Conservation (phyloP, 2,888 invertebrate genomes). For the Xestia ashworthii region DNA sequence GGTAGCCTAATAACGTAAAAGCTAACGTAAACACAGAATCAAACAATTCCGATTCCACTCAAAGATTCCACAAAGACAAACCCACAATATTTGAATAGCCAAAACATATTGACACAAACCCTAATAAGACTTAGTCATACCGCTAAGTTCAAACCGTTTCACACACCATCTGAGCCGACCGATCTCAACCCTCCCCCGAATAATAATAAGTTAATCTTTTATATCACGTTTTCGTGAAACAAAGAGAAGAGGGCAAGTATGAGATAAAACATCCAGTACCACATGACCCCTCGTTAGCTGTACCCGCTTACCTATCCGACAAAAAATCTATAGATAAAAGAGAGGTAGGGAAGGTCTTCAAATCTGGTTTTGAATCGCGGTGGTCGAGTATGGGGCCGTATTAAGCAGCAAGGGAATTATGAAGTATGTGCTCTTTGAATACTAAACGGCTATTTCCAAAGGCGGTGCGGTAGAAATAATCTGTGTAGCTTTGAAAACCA, state of each 20-base stretch:
- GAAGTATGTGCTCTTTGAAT: constrained; percentile 88
- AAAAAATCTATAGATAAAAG: constrained; percentile 62
- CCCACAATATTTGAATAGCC: constrained; percentile 60
- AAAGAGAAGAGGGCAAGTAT: constrained; percentile 87
- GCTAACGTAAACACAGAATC: constrained; percentile 1
- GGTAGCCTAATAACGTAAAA: not conserved
- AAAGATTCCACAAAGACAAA: constrained; percentile 38
- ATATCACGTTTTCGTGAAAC: constrained; percentile 89
- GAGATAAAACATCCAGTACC: constrained; percentile 80
- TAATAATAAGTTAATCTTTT: constrained; percentile 91
- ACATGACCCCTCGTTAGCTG: constrained; percentile 73
- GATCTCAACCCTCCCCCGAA: constrained; percentile 81
- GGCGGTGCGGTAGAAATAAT: constrained; percentile 76
- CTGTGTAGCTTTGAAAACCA: constrained; percentile 73
- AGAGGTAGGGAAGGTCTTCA: constrained; percentile 71
- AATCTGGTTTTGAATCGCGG: constrained; percentile 77
- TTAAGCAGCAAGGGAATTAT: constrained; percentile 89
- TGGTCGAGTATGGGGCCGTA: constrained; percentile 86
- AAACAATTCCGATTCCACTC: constrained; percentile 6
- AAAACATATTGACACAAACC: constrained; percentile 63
- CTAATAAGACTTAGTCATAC: constrained; percentile 64
- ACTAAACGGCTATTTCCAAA: constrained; percentile 84
- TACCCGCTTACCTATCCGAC: constrained; percentile 52
- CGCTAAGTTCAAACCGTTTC: constrained; percentile 68
- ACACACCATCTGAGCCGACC: constrained; percentile 81